Evolutionary conservation across 2,797 vertebrate genomes (phyloP), one percentile per base, ranked within the genome.

Genomic region (Enteromius fasciolatus): DNA sequence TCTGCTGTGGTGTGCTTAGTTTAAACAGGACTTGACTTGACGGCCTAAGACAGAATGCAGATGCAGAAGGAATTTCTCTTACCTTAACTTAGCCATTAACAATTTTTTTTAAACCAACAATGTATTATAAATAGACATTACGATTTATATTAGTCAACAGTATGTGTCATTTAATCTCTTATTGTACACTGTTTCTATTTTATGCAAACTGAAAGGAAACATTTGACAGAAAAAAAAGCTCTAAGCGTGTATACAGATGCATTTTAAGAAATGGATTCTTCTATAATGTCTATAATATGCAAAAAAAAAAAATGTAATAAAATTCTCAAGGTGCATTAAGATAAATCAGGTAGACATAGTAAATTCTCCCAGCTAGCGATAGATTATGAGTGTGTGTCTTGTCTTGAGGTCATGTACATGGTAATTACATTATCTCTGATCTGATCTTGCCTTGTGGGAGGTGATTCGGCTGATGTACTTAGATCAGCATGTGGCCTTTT

Each of bases 401-500:
- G 31, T 81, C 44, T 48, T 73, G 23, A 52, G n/a, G 44, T 41
- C 46, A 66, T 81, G 80, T 66, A 20, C 17, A 68, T 57, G 61
- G 11, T 64, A 76, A 76, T 76, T 31, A 36, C 25, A 59, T 46
- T 54, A 15, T 54, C 18, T 69, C 28, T 67, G 67, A 74, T 68
- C 28, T 81, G 79, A 75, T 78, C 59, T 57, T 52, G 57, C 66
- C 67, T 68, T 44, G 25, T 64, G 82, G 64, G 54, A 78, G 25
- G 15, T 18, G 67, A 81, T 39, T 81, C 50, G 3, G 74, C 25
- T 74, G 33, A 41, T 64, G 23, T 69, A 67, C 46, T 70, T 54
- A 41, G 70, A 54, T 81, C 33, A 33, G 64, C 14, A 68, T 80
- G 75, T 80, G 67, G 68, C 78, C 77, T 79, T 75, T 80, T 77